Evolutionary conservation across 1,140 invertebrate species (phyloP), one percentile per base, ranked within the genome.

Genomic region (Pachypsylla venusta): DNA sequence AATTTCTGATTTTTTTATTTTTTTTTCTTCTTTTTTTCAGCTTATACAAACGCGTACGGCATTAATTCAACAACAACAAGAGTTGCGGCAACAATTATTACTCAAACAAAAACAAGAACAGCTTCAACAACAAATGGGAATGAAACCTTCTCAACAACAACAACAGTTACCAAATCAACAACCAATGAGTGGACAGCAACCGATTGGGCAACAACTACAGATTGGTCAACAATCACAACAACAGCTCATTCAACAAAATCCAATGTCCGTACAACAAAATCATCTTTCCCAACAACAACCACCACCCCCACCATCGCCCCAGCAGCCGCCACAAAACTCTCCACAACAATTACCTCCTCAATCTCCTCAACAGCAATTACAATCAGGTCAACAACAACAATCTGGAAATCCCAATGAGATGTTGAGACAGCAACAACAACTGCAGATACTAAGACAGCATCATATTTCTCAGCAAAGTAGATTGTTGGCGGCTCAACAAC

Each of bases 201-300:
- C 39, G 14, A 26, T 53, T 12, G 64, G 62, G 20, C 60, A 55
- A 19, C 60, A 63, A 24, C 57, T 62, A 54, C 5, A 55, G 25
- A n/a, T 58, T 55, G 66, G 70, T 59, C 70, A 73, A 60, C 65
- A 70, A 30, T 62, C 65, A 35, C 71, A 73, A 55, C 68, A 73
- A 57, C 76, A 79, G 25, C 55, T 56, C 63, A 76, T 75, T 53
- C 76, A 77, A 59, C 71, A 74, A 28, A 72, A 74, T n/a, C 75
- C 76, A 40, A 61, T 74, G 25, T 74, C 77, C 64, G 71, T 71
- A 24, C 76, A 67, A 28, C 62, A 65, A 61, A 55, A 60, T 26
- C 60, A 55, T 30, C 39, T 25, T n/a, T 55, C 65, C 26, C 57
- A 64, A 56, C 66, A 58, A 25, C 40, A 35, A 16, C 25, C 24